phyloP scores from a whole-genome alignment of 2,888 invertebrate genomes.

The Ophonus ardosiacus region DNA sequence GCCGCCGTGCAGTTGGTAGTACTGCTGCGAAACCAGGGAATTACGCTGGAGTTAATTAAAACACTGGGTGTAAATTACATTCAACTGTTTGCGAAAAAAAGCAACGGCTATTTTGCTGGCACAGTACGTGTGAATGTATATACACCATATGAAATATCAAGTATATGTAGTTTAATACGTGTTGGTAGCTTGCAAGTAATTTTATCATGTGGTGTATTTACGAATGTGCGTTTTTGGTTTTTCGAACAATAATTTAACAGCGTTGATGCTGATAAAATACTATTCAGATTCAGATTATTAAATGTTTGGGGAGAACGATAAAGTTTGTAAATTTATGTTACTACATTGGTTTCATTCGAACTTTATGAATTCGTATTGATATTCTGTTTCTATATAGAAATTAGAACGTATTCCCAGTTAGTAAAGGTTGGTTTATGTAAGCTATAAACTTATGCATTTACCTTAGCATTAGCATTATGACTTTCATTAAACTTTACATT shows the following conservation, averaged over 20 bases:
- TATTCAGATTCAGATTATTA: neutral
- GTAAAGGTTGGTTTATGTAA: too few relatives aligned
- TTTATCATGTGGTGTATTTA: neutral
- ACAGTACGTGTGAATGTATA: neutral
- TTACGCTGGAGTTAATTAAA: conserved; percentile 40
- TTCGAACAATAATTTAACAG: neutral
- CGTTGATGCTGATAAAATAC: neutral
- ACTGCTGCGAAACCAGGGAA: conserved; percentile 10
- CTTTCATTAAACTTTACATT: too few relatives aligned
- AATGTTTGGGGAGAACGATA: neutral
- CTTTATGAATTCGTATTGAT: neutral
- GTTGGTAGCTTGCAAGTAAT: neutral
- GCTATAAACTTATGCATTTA: too few relatives aligned
- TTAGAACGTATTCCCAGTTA: neutral
- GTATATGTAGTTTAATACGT: conserved; percentile 8
- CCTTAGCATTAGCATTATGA: too few relatives aligned
- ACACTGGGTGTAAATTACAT: conserved; percentile 36
- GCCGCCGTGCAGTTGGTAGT: conserved; percentile 30
- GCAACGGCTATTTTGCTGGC: conserved; percentile 8
- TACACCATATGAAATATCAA: neutral
- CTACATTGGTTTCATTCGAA: neutral
- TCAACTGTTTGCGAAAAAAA: conserved; percentile 16
- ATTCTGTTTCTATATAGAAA: neutral
- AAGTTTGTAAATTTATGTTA: neutral
- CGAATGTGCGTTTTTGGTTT: neutral